Evolutionary conservation across 2,888 invertebrate genomes (phyloP), one percentile per base, ranked within the genome.

Genomic region (Drosophila nr. perissopoda): DNA sequence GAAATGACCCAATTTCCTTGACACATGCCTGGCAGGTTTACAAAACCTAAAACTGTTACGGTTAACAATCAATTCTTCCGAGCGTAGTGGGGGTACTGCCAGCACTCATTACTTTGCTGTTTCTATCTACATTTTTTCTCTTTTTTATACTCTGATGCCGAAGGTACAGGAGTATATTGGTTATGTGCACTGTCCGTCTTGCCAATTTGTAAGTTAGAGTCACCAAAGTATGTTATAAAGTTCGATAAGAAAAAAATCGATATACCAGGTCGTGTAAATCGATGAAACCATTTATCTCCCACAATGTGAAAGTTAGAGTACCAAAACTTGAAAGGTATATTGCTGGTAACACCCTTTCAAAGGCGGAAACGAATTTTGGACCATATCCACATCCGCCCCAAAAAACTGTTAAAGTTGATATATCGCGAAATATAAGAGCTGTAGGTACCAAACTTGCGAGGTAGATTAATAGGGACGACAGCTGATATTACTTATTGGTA

Each of bases 1-100:
- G 62, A 65, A 71, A 65, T 88, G 88, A 90, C 88, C 88, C 82
- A 90, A 90, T 90, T 88, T 89, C 90, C 89, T 90, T 88, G 87
- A 88, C 91, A 88, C 78, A 90, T 88, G 87, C 91, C 88, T 88
- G 81, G 83, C 83, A 90, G 89, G 81, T 90, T 88, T 89, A 76
- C 87, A 89, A 87, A 72, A 76, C 60, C 72, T 76, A 82, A 82
- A 81, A 86, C 79, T 89, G 87, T 80, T 90, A 90, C 87, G 87
- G 79, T 90, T 89, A 82, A 82, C 82, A 87, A 90, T 87, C 69
- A 87, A 87, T 87, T 90, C 84, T 73, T 72, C 11, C 33, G 8
- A 31, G n/a, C 27, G 57, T 29, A 42, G 61, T 21, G 64, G 38
- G 66, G 65, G 62, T 71, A 63, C 73, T 70, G 86, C 71, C 68